Base-by-base conservation (phyloP, 2,888 invertebrate species). In the Chrysopilus asiliformis region DNA sequence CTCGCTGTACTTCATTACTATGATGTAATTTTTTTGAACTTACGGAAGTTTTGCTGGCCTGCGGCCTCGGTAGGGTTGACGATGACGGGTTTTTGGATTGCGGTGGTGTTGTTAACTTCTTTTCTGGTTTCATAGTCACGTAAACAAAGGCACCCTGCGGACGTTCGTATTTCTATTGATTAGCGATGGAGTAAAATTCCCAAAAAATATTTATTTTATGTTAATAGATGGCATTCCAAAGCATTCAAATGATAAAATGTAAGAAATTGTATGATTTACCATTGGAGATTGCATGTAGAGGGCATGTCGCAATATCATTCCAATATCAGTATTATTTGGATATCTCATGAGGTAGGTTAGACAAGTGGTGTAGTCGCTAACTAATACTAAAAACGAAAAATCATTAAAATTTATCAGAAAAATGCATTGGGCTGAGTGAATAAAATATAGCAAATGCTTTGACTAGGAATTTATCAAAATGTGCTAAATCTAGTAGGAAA, bases 331-430 rank as follows among this genome's bases (percentile, higher is more conserved):
- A 33, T 71, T 68, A 7, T 67, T 67, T 2, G 79, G 79, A 57
- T 75, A 79, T 34, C 73, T 64, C 79, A 80, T 79, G 36, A 80
- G 60, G 47, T 68, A 67, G 18, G 70, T 72, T 36, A 79, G 63
- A 49, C 76, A 75, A 3, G 69, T 66, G 1, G 74, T 71, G 51
- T 79, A 77, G 53, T 79, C 78, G 47, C 70, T 68, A 12, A 62
- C 50, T 25, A 79, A 52, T 47, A 79, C 74, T 76, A 27, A 9
- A 37, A 37, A 15, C 18, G 13, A 9, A 27, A n/a, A 27, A 27
- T 9, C 6, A 18, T 18, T 29, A 5, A 7, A 4, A 32, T 22
- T 32, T 22, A 13, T 16, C 12, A 30, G 15, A 18, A 14, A 31
- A 30, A 31, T 31, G n/a, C n/a, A n/a, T n/a, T n/a, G n/a, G n/a